Percentiles rank a stretch among this genome's conserved stretches.
phyloP scores from a whole-genome alignment of 2,888 invertebrate species.

The Mechanitis mazaeus region DNA sequence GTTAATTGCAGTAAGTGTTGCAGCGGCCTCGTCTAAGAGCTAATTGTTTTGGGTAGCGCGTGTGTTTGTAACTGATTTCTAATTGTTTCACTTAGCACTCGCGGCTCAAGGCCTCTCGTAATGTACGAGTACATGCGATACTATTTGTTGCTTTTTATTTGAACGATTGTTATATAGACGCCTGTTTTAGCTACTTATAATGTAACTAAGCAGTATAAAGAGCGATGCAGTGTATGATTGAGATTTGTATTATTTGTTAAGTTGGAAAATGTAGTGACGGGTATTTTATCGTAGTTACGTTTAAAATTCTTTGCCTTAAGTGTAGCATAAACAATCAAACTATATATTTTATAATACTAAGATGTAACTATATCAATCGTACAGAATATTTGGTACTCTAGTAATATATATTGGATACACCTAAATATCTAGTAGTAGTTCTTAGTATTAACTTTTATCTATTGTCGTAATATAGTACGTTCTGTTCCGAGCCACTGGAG shows the following conservation, averaged over 20 bases:
- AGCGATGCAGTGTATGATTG: too few species aligned
- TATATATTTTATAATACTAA: too few species aligned
- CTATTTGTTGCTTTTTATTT: conserved; percentile 32
- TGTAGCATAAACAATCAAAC: too few species aligned
- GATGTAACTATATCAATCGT: too few species aligned
- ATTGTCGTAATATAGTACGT: conserved; percentile 40
- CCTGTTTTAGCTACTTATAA: too few species aligned
- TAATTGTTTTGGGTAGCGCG: conserved; percentile 66
- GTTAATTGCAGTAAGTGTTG: conserved; percentile 57
- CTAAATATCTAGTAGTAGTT: background rate
- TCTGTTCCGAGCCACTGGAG: conserved; percentile 57
- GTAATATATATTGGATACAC: too few species aligned
- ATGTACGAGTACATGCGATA: background rate
- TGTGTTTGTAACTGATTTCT: conserved; percentile 58
- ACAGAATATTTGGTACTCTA: too few species aligned
- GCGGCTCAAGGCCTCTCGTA: conserved; percentile 45
- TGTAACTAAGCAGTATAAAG: too few species aligned
- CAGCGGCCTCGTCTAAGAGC: conserved; percentile 42
- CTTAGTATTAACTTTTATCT: conserved; percentile 11
- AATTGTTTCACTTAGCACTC: conserved; percentile 60
- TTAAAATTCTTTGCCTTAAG: too few species aligned
- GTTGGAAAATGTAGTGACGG: too few species aligned
- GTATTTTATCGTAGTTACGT: too few species aligned
- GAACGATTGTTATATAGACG: conserved; percentile 20
- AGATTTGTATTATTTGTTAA: too few species aligned